Evolutionary conservation across 2,113 vertebrate genomes (phyloP).

Genomic region (Macrotis lagotis): DNA sequence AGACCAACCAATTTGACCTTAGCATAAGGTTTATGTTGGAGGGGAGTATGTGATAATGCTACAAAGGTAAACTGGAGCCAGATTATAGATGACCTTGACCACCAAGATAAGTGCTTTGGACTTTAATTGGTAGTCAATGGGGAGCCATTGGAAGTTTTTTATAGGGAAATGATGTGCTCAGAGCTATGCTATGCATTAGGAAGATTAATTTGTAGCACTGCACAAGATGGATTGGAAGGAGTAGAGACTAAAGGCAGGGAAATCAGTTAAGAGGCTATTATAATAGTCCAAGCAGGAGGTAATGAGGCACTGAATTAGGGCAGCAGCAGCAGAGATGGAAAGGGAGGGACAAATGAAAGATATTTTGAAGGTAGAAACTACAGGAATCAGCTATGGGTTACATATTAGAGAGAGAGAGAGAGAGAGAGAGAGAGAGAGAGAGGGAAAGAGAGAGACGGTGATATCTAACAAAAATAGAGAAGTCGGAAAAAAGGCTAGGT

Average conservation of each 20-base stretch:
- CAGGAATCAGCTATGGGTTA: not conserved
- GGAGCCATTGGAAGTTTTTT: not conserved
- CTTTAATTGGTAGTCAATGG: not conserved
- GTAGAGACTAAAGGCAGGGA: not conserved
- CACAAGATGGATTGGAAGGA: not conserved
- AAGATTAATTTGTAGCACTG: not conserved
- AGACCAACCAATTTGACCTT: not conserved
- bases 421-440: not conserved
- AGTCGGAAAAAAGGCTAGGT: not conserved
- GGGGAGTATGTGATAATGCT: not conserved
- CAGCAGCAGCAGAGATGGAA: not conserved
- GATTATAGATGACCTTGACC: not conserved
- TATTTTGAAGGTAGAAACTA: not conserved
- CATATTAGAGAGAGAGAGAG: not conserved
- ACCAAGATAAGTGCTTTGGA: not conserved
- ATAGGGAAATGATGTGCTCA: constrained; percentile 2
- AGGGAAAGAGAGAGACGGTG: not conserved
- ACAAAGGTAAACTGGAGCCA: not conserved
- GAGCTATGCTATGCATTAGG: not conserved
- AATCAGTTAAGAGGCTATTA: constrained; percentile 1
- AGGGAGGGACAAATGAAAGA: not conserved
- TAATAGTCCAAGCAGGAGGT: not conserved
- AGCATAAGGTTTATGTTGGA: not conserved
- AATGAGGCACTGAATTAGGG: not conserved
- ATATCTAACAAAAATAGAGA: not conserved